Evolutionary conservation across 2,113 vertebrate species (phyloP).

Genomic region (Elephas maximus): DNA sequence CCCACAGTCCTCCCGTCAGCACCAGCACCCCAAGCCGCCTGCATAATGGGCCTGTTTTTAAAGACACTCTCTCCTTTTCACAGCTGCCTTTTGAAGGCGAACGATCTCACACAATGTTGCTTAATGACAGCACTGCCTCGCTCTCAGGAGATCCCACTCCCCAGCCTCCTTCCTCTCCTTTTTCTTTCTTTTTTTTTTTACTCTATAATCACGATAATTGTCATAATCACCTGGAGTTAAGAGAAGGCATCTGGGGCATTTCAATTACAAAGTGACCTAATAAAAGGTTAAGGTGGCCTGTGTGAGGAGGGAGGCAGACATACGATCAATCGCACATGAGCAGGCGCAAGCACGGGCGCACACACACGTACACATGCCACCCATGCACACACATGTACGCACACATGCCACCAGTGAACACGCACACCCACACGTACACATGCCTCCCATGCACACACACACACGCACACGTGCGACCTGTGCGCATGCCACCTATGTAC

Average conservation of each 20-base stretch:
- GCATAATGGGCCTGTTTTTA: slow-evolving; percentile 69
- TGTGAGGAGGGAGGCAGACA: not conserved
- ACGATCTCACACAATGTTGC: slow-evolving; percentile 82
- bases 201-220: slow-evolving; percentile 70
- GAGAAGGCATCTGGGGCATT: slow-evolving; percentile 66
- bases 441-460: no score
- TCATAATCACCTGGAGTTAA: slow-evolving; percentile 66
- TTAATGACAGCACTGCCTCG: slow-evolving; percentile 76
- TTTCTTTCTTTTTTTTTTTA: not conserved
- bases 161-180: not conserved
- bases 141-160: slow-evolving; percentile 62
- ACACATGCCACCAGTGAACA: no score
- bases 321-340: not conserved
- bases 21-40: not conserved
- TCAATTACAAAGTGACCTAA: slow-evolving; percentile 70
- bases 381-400: not conserved
- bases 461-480: no score
- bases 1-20: slow-evolving; percentile 61
- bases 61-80: slow-evolving; percentile 73
- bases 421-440: no score
- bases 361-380: not conserved
- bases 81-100: slow-evolving; percentile 77
- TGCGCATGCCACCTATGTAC: no score
- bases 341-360: accelerated
- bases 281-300: slow-evolving; percentile 66